Percentiles rank a stretch among this genome's conserved stretches.
These are phyloP conservation scores for Sericinus montela DNA, from an alignment of 2,888 invertebrate genomes.

Conservation along the genomic window DNA sequence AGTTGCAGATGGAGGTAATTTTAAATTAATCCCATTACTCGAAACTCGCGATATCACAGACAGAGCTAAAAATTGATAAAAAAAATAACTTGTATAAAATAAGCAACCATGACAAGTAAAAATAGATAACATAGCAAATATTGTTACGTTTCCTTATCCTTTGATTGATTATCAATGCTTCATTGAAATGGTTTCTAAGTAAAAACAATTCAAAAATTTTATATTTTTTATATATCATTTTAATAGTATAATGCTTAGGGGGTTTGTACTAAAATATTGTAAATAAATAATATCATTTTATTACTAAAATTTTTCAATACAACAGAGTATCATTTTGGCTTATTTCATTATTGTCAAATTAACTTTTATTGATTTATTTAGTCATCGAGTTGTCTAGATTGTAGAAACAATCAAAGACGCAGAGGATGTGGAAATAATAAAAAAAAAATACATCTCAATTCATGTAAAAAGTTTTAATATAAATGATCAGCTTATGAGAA, in stretches of 20 bases:
- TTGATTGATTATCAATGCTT: conserved; percentile 5
- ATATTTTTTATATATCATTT: conserved; percentile 58
- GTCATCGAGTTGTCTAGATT: background rate
- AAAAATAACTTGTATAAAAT: background rate
- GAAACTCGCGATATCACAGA: conserved; percentile 18
- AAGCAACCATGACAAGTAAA: too few species aligned
- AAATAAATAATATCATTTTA: conserved; percentile 18
- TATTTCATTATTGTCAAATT: background rate
- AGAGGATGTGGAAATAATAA: too few species aligned
- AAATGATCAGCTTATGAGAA: too few species aligned
- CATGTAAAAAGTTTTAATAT: too few species aligned
- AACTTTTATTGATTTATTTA: background rate
- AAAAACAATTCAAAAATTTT: conserved; percentile 33
- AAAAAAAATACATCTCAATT: too few species aligned
- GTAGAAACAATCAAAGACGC: background rate
- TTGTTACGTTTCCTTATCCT: conserved; percentile 5
- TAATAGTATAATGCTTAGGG: too few species aligned
- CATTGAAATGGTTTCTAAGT: conserved; percentile 11
- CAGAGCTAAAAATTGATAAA: conserved; percentile 21
- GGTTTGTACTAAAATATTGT: conserved; percentile 23
- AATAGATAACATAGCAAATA: background rate
- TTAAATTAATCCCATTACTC: conserved; percentile 21
- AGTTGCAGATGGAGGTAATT: conserved; percentile 52
- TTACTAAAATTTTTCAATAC: conserved; percentile 1
- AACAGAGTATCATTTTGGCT: conserved; percentile 2